Conservation (phyloP, 1,140 invertebrate genomes). For the Metopolophium dirhodum region DNA sequence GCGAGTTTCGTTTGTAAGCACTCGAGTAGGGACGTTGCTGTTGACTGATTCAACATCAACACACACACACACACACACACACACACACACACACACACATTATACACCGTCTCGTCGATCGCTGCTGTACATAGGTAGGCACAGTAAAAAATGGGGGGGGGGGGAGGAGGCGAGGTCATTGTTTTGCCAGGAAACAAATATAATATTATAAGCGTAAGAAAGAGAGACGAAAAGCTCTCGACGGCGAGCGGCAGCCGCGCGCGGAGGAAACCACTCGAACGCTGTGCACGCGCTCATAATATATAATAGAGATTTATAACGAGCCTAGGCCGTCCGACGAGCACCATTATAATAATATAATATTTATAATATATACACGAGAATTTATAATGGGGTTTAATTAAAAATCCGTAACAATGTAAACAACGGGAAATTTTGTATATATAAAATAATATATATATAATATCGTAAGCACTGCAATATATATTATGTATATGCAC, state of each 20-base stretch:
- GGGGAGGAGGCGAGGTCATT: not conserved
- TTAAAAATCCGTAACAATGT: conserved; percentile 49
- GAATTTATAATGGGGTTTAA: conserved; percentile 41
- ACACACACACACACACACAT: not conserved
- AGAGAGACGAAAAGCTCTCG: not conserved
- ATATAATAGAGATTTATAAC: conserved; percentile 4
- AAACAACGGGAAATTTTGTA: not conserved
- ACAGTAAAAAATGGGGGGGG: not conserved
- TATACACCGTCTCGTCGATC: not conserved
- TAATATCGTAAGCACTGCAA: not conserved
- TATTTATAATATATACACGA: not conserved
- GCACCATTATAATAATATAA: not conserved
- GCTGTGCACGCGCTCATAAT: not conserved
- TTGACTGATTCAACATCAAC: not conserved
- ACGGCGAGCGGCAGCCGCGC: not conserved
- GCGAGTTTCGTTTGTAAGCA: no score
- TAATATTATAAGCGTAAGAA: not conserved
- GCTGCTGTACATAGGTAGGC: not conserved
- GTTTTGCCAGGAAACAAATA: not conserved
- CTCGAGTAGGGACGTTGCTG: not conserved
- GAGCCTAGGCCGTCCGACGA: not conserved
- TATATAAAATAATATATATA: not conserved
- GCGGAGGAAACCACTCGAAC: not conserved
- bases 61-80: no score
- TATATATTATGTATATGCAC: not conserved